Percentiles rank a stretch among this genome's conserved stretches.
Conservation (phyloP, 1,140 invertebrate species). For the Riptortus pedestris region DNA sequence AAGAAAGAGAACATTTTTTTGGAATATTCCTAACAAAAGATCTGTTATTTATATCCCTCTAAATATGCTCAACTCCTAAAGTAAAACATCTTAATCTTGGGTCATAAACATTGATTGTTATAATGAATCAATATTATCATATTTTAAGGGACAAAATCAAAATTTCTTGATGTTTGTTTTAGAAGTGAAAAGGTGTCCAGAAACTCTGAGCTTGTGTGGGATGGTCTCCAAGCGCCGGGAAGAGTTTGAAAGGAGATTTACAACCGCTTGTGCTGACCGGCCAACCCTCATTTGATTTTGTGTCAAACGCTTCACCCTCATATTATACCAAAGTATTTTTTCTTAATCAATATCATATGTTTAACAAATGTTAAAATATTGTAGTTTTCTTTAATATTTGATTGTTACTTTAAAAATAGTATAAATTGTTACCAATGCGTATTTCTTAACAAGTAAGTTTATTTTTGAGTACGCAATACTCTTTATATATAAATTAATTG, state of each 20-base stretch:
- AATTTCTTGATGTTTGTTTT: conserved; percentile 16
- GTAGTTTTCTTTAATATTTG: not conserved
- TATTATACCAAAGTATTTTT: conserved; percentile 4
- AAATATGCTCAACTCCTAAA: too few species aligned
- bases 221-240: conserved; percentile 27
- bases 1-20: too few species aligned
- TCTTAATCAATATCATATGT: conserved; percentile 1
- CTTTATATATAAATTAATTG: not conserved
- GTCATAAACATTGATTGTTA: too few species aligned
- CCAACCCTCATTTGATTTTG: not conserved
- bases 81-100: too few species aligned
- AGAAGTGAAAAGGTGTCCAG: conserved; percentile 33
- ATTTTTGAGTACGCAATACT: not conserved
- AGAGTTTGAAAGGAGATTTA: conserved; percentile 25
- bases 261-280: conserved; percentile 11
- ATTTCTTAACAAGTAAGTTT: not conserved
- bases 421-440: conserved; percentile 5
- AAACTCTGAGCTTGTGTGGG: conserved; percentile 24
- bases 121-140: too few species aligned
- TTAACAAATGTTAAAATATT: conserved; percentile 4
- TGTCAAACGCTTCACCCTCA: not conserved
- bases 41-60: too few species aligned
- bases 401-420: not conserved
- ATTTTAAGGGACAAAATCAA: too few species aligned
- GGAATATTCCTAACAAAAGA: too few species aligned